phyloP scores from a whole-genome alignment of 2,113 vertebrate genomes.

The Mesocricetus auratus region DNA sequence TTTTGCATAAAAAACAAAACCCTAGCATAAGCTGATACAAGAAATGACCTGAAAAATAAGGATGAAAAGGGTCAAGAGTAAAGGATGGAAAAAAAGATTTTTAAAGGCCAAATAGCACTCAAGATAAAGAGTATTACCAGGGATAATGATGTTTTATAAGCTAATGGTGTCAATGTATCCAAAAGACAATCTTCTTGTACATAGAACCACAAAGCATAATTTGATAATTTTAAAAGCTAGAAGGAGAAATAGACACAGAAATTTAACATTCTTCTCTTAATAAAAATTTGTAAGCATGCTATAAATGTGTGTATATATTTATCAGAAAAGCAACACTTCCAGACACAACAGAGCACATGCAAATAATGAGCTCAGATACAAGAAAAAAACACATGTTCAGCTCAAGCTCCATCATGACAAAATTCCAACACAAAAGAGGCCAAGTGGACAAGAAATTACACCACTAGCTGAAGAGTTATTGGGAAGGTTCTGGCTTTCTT shows the following conservation, averaged over 20 bases:
- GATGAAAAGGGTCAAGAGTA: background rate
- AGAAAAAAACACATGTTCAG: too few species aligned
- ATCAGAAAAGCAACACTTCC: background rate
- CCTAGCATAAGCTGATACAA: background rate
- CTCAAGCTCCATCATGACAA: background rate
- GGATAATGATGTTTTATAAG: background rate
- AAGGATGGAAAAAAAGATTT: slow-evolving; percentile 7
- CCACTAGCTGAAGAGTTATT: background rate
- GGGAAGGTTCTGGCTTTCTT: background rate
- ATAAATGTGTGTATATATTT: background rate
- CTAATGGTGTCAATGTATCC: background rate
- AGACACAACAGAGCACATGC: background rate
- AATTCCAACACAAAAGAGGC: background rate
- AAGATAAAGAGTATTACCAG: background rate
- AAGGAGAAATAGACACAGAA: background rate
- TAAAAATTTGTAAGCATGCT: background rate
- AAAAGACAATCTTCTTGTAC: background rate
- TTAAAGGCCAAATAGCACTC: background rate
- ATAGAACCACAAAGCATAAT: background rate
- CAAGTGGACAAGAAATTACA: background rate
- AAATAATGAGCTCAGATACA: background rate
- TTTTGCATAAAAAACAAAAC: background rate
- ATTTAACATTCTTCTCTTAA: background rate
- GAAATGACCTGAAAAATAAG: background rate
- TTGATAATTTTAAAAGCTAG: background rate